Evolutionary conservation across 2,113 vertebrate genomes (phyloP).

Genomic region (Lontra canadensis): DNA sequence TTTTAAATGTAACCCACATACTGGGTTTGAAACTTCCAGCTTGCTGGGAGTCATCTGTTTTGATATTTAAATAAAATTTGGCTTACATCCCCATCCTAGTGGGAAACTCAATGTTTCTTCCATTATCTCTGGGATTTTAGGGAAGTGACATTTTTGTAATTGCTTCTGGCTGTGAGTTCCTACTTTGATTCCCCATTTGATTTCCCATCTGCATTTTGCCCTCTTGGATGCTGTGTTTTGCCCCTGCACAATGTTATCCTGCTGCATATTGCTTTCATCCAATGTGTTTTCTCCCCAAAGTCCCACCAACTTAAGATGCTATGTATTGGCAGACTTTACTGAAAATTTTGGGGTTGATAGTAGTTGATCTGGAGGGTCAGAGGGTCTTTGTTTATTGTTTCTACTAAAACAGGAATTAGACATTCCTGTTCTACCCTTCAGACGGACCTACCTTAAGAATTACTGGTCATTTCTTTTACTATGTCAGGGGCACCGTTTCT

Average conservation of each 20-base stretch:
- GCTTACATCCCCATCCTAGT: neutral
- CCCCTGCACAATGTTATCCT: neutral
- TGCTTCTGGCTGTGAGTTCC: neutral
- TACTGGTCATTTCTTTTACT: neutral
- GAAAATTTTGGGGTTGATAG: neutral
- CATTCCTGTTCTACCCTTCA: neutral
- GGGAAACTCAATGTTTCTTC: neutral
- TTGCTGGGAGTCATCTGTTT: neutral
- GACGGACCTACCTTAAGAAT: neutral
- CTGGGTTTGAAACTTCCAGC: neutral
- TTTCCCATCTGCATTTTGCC: neutral
- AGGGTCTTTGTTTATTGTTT: neutral
- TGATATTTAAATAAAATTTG: conserved; percentile 27
- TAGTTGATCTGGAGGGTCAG: neutral
- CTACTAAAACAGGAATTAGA: neutral
- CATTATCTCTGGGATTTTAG: neutral
- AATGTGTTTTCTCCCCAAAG: neutral
- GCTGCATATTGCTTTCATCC: neutral
- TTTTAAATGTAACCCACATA: neutral
- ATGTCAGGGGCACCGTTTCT: neutral
- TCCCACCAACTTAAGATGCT: neutral
- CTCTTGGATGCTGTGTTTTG: neutral
- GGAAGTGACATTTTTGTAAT: neutral
- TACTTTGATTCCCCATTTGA: neutral
- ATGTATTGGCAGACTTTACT: neutral